These are phyloP conservation scores for Sthenelais limicola DNA, from an alignment of 2,888 invertebrate species.

Conservation along the genomic window DNA sequence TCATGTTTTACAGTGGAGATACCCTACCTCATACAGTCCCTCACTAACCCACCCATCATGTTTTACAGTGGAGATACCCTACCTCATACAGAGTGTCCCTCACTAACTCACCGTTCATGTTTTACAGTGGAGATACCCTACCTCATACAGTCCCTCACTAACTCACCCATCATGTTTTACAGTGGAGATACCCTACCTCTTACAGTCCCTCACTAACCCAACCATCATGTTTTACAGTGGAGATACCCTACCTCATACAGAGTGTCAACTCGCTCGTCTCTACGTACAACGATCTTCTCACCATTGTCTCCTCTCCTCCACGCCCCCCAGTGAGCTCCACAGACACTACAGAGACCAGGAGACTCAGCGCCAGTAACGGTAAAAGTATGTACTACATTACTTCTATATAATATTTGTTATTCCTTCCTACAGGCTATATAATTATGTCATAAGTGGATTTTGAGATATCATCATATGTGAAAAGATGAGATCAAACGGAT, in stretches of 20 bases:
- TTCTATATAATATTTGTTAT: too few relatives aligned
- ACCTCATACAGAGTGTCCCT: background rate
- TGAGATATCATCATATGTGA: too few relatives aligned
- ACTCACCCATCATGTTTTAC: background rate
- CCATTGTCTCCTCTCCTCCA: constrained; percentile 36
- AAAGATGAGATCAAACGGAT: too few relatives aligned
- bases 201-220: background rate
- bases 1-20: background rate
- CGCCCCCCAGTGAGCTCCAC: too few relatives aligned
- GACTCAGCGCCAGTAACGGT: too few relatives aligned
- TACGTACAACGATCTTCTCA: constrained; percentile 35
- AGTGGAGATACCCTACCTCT: background rate
- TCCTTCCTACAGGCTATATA: too few relatives aligned
- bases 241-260: constrained; percentile 42
- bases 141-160: background rate
- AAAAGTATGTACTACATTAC: too few relatives aligned
- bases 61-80: background rate
- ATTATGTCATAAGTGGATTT: too few relatives aligned
- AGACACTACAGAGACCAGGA: background rate
- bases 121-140: background rate
- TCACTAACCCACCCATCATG: background rate
- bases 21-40: background rate
- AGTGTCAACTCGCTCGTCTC: constrained; percentile 7
- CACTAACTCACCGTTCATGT: background rate
- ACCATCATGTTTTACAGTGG: constrained; percentile 30